Conservation (phyloP, 1,140 invertebrate genomes). For the Maniola jurtina region DNA sequence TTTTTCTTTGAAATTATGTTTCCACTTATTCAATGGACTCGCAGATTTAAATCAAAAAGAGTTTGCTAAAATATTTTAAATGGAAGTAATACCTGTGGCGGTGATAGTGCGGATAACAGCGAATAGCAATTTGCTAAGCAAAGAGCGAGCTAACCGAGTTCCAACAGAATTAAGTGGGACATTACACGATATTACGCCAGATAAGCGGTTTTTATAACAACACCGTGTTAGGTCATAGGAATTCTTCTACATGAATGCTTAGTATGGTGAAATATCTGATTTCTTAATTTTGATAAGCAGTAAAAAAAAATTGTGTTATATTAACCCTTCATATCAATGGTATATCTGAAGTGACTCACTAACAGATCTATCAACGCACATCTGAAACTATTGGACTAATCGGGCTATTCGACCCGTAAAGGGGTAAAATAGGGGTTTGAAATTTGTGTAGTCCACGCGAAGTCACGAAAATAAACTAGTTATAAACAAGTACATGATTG, state of each 20-base stretch:
- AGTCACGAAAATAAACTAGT: too few species aligned
- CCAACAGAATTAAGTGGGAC: slow-evolving; percentile 7
- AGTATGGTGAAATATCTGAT: background rate
- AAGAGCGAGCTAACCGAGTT: background rate
- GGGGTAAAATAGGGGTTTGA: background rate
- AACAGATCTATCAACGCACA: too few species aligned
- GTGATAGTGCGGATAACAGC: background rate
- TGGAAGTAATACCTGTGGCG: too few species aligned
- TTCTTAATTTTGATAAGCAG: slow-evolving; percentile 1
- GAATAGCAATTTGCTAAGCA: background rate
- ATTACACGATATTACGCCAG: slow-evolving; percentile 16
- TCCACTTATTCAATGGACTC: too few species aligned
- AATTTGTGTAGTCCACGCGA: background rate
- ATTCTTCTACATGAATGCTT: background rate
- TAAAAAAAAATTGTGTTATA: too few species aligned
- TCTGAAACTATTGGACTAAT: too few species aligned
- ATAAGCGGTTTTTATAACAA: slow-evolving; percentile 9
- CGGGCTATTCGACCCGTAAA: too few species aligned
- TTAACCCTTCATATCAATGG: too few species aligned
- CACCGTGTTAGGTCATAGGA: background rate
- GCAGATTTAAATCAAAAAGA: too few species aligned
- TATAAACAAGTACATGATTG: background rate
- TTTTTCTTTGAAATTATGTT: too few species aligned
- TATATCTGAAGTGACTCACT: too few species aligned
- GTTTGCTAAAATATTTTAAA: too few species aligned